Base-by-base conservation (phyloP, 2,888 invertebrate species). In the Tricholauxania praeusta region DNA sequence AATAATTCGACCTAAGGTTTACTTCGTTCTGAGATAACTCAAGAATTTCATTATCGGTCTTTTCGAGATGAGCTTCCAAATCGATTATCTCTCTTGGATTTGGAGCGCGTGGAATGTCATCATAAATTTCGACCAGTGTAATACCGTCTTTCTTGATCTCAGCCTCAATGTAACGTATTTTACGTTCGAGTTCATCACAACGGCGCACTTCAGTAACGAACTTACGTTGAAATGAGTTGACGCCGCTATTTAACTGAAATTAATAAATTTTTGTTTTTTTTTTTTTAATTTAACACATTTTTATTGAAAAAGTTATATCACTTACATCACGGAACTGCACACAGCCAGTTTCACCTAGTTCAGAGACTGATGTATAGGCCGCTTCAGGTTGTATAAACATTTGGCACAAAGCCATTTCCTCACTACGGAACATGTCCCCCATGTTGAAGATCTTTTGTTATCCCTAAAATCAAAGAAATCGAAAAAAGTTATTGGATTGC, bases 311-410 rank as follows among this genome's bases (percentile, higher is more conserved):
- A 57, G 48, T 48, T 49, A 48, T 22, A 59, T 14, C 32, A 92
- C 94, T 93, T 89, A 98, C 97, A 89, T 97, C 98, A 89, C 96
- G 92, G 88, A 98, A 98, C 90, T 98, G 97, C 72, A 97, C 97
- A 75, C 94, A 92, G 81, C 97, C 98, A 70, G 96, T 93, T 89
- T 98, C 98, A 67, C 98, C 98, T 78, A 98, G 90, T 89, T 98
- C 97, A 1, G 97, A 96, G 78, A 98, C 94, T 79, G 96, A 95
- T 81, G 94, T 93, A 88, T 98, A 98, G 0, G 97, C 96, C 72
- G 97, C 95, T 89, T 98, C 98, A 57, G 97, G 96, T 88, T 98
- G 98, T 82, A 98, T 94, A 89, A 97, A 98, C 88, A 98, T 93
- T 89, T 98, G 98, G 90, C 96, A 95, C 79, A 96, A 88, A 75